phyloP scores from a whole-genome alignment of 2,797 vertebrate species.

The Coracias cyanogaster region DNA sequence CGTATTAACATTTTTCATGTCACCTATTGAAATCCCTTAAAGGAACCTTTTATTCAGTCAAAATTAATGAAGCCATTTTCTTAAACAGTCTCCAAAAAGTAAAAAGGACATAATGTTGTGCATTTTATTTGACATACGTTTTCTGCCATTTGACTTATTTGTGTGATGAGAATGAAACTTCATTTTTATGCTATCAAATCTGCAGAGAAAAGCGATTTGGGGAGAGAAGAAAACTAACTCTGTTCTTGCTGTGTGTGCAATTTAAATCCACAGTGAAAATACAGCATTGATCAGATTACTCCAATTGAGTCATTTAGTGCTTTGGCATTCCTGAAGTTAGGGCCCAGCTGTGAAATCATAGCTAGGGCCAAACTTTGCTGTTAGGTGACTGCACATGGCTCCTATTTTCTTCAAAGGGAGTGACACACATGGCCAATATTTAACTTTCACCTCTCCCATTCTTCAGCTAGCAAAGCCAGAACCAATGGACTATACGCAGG shows the following conservation, averaged over 20 bases:
- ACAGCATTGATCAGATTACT: conserved; percentile 58
- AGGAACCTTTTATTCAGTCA: conserved; percentile 76
- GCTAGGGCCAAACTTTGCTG: conserved; percentile 47
- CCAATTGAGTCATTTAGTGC: conserved; percentile 64
- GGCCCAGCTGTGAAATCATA: conserved; percentile 71
- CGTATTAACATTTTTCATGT: conserved; percentile 72
- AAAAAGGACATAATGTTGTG: conserved; percentile 65
- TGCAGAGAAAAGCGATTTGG: conserved; percentile 58
- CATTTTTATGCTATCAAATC: conserved; percentile 40
- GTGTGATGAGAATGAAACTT: conserved; percentile 57
- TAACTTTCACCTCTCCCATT: conserved; percentile 69
- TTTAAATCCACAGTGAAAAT: conserved; percentile 59
- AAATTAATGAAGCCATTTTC: conserved; percentile 75
- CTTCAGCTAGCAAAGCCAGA: conserved; percentile 56
- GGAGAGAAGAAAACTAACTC: conserved; percentile 47
- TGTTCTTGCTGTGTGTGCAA: conserved; percentile 21
- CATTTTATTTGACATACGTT: conserved; percentile 72
- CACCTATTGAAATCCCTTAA: conserved; percentile 72
- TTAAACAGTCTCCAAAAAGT: conserved; percentile 53
- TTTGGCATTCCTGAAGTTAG: conserved; percentile 58
- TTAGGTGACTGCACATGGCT: conserved; percentile 71
- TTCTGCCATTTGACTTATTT: conserved; percentile 73
- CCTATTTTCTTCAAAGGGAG: conserved; percentile 74
- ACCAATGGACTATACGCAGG: conserved; percentile 8
- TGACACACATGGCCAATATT: conserved; percentile 70